Evolutionary conservation across 1,140 invertebrate genomes (phyloP), one percentile per base, ranked within the genome.

Genomic region (Drosophila truncata): DNA sequence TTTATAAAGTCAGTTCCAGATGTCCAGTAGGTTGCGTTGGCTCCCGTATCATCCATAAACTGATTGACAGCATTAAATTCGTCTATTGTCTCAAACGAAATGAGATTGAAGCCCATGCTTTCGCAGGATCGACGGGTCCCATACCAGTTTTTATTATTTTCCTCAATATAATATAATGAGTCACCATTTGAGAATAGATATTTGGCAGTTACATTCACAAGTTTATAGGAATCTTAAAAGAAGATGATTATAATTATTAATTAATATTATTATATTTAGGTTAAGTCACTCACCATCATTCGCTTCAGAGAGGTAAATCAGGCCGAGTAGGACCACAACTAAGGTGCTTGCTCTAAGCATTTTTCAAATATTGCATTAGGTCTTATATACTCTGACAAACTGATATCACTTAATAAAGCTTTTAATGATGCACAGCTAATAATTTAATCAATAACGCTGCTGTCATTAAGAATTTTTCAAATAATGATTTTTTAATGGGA

Each of bases 1-100:
- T 23, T 13, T 2, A 23, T 37, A 35, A 55, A 54, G 25, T 75
- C 71, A 3, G 37, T 47, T 9, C 71, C 71, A 3, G 62, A 67
- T 11, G 71, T 66, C 70, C 74, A 77, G 23, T 55, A 61, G 6
- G 0, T 42, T 47, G 4, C 47, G 25, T n/a, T 23, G 33, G 13
- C 9, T 10, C 14, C 46, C 8, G 16, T 27, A 27, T 10, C 16
- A n/a, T 9, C 18, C 1, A 65, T 14, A 59, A 60, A 39, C 4
- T 27, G 5, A 65, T 73, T 60, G 0, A 65, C 11, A 3, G 13
- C n/a, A 1, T 39, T 8, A 35, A 41, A 60, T 37, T 76, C 41
- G 0, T 54, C 35, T 0, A 35, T 4, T 3, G 54, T 54, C n/a
- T 76, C 54, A 18, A 76, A 39, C 0, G 54, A 23, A 37, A 76